Percentiles rank a stretch among this genome's conserved stretches.
These are phyloP conservation scores for Danio aesculapii DNA, from an alignment of 2,797 vertebrate genomes.

Conservation along the genomic window DNA sequence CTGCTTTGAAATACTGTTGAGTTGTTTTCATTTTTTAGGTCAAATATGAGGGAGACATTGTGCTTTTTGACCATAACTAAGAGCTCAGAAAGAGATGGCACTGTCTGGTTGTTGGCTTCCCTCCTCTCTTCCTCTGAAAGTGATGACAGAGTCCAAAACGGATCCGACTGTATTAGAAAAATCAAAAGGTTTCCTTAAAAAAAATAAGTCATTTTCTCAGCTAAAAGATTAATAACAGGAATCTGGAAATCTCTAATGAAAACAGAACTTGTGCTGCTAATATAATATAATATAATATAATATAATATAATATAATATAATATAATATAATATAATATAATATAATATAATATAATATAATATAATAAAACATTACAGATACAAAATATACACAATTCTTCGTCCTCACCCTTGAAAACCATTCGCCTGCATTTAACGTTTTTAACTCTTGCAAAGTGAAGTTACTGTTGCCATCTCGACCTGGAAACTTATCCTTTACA, in stretches of 20 bases:
- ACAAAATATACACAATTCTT: neutral
- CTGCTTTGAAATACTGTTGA: slow-evolving; percentile 64
- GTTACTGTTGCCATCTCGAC: slow-evolving; percentile 65
- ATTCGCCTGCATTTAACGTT: slow-evolving; percentile 88
- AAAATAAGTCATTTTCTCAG: neutral
- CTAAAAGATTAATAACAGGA: neutral
- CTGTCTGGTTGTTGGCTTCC: slow-evolving; percentile 72
- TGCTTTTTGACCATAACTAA: slow-evolving; percentile 76
- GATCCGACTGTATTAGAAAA: slow-evolving; percentile 79
- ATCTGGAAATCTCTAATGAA: neutral
- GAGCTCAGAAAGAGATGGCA: slow-evolving; percentile 79
- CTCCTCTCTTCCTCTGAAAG: slow-evolving; percentile 75
- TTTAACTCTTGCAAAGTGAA: slow-evolving; percentile 83
- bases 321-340: neutral
- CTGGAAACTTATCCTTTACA: slow-evolving; percentile 75
- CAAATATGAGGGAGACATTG: slow-evolving; percentile 89
- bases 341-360: no score
- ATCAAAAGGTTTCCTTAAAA: neutral
- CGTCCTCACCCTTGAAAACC: slow-evolving; percentile 89
- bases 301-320: neutral
- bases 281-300: neutral
- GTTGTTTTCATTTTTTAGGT: slow-evolving; percentile 77
- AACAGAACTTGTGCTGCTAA: neutral
- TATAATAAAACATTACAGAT: no score
- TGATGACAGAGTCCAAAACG: slow-evolving; percentile 78